Conservation (phyloP, 35 echinoderm and acorn worm genomes). For the Amphiura filiformis region DNA sequence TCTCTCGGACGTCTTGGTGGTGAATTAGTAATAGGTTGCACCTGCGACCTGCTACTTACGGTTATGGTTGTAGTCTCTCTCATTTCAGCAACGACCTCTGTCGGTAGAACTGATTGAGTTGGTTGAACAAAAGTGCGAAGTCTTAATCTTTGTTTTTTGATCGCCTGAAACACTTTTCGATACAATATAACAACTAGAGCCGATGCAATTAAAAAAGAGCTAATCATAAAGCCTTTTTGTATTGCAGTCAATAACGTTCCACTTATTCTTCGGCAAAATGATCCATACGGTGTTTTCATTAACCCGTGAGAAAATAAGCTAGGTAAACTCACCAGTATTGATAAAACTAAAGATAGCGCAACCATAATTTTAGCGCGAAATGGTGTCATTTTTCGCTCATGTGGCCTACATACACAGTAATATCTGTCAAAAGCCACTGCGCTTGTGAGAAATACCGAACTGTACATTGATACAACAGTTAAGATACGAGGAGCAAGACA, state of each 20-base stretch:
- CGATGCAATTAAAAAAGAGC: background rate
- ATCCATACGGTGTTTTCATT: background rate
- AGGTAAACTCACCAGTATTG: constrained; percentile 5
- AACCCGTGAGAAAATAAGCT: background rate
- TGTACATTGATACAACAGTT: background rate
- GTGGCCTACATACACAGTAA: constrained; percentile 42
- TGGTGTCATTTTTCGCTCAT: constrained; percentile 8
- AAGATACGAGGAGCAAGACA: constrained; percentile 19
- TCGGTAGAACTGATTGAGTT: background rate
- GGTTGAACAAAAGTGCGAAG: background rate
- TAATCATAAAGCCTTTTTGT: background rate
- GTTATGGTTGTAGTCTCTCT: background rate
- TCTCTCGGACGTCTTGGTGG: background rate
- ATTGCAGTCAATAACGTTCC: background rate
- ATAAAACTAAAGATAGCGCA: background rate
- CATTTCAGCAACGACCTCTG: background rate
- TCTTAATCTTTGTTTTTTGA: background rate
- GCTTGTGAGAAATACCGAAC: constrained; percentile 22
- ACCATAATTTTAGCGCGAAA: constrained; percentile 26
- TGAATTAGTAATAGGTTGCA: background rate
- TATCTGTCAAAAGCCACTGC: constrained; percentile 49
- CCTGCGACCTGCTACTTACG: no score
- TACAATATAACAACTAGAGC: constrained; percentile 2
- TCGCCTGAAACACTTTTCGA: constrained; percentile 14
- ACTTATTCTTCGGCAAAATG: background rate